phyloP scores from a whole-genome alignment of 1,140 invertebrate genomes.

The Sycobia sp. region DNA sequence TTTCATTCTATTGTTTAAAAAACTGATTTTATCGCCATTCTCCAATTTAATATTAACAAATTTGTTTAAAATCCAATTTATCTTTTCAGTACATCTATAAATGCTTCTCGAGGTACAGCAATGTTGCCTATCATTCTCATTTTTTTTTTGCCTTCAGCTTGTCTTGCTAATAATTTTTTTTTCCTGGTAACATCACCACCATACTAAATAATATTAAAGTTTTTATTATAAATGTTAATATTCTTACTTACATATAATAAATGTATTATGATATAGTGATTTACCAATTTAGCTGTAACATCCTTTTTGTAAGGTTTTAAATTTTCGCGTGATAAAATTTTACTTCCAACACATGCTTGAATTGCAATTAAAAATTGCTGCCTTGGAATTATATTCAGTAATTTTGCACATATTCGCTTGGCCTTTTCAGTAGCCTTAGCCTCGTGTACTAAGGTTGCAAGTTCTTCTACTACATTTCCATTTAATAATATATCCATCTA shows the following conservation, averaged over 20 bases:
- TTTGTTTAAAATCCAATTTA: slow-evolving; percentile 56
- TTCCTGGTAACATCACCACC: slow-evolving; percentile 90
- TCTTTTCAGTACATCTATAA: slow-evolving; percentile 89
- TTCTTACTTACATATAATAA: background rate
- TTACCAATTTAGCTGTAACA: slow-evolving; percentile 90
- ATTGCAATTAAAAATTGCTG: slow-evolving; percentile 87
- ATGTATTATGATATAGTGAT: slow-evolving; percentile 34
- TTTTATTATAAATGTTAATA: background rate
- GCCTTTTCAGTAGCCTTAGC: slow-evolving; percentile 72
- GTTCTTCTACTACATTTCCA: slow-evolving; percentile 81
- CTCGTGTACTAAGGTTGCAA: slow-evolving; percentile 82
- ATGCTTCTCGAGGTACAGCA: slow-evolving; percentile 88
- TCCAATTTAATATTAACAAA: too few species aligned
- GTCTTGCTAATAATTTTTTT: slow-evolving; percentile 86
- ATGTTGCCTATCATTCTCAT: slow-evolving; percentile 92
- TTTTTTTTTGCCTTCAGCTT: slow-evolving; percentile 91
- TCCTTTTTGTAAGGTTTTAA: slow-evolving; percentile 89
- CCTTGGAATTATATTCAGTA: slow-evolving; percentile 88
- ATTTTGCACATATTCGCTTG: slow-evolving; percentile 73
- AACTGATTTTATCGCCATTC: background rate
- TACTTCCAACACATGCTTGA: slow-evolving; percentile 82
- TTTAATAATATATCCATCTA: slow-evolving; percentile 84
- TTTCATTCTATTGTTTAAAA: slow-evolving; percentile 12
- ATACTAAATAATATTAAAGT: slow-evolving; percentile 69
- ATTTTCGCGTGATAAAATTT: slow-evolving; percentile 85